Evolutionary conservation across 1,140 invertebrate genomes (phyloP), one percentile per base, ranked within the genome.

Genomic region (Glomeris maerens): DNA sequence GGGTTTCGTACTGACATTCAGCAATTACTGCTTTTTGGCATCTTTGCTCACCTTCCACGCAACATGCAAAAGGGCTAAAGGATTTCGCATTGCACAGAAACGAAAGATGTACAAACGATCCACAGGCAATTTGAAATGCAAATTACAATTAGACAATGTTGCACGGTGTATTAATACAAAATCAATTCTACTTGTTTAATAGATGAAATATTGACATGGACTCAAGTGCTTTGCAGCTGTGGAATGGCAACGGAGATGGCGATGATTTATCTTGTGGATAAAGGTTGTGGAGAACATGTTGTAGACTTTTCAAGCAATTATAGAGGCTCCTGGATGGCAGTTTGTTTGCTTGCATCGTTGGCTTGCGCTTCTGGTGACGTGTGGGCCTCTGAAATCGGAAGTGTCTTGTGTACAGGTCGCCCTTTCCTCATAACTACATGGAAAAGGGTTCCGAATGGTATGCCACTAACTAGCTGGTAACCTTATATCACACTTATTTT

Each of bases 291-390:
- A 17, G 87, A 94, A 65, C 67, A 72, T 20, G 76, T 83, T 1
- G 77, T 93, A 38, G 79, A 92, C 63, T 91, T 93, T 66, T 60
- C 66, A 1, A 75, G 72, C 52, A 71, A 83, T 59, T 90, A 88
- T 60, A 72, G 78, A 58, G 74, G 80, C 20, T 88, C 86, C 2
- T 90, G 84, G 84, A 66, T 89, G 7, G 75, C 80, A 3, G 44
- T 58, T 25, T 44, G 10, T 17, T 20, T 59, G 28, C 22, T 66
- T 79, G 81, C 80, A 58, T 72, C 82, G 2, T 74, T 90, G 56
- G 77, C 85, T 3, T 87, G 84, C 60, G 80, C 80, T 58, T 87
- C 83, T 65, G 90, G 86, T 3, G 90, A 94, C 61, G 93, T 89
- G 1, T 90, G 86, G 83, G 84, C 88, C 38, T 90, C 85, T 21